Evolutionary conservation across 2,113 vertebrate genomes (phyloP), one percentile per base, ranked within the genome.

Genomic region (Atractosteus spatula): DNA sequence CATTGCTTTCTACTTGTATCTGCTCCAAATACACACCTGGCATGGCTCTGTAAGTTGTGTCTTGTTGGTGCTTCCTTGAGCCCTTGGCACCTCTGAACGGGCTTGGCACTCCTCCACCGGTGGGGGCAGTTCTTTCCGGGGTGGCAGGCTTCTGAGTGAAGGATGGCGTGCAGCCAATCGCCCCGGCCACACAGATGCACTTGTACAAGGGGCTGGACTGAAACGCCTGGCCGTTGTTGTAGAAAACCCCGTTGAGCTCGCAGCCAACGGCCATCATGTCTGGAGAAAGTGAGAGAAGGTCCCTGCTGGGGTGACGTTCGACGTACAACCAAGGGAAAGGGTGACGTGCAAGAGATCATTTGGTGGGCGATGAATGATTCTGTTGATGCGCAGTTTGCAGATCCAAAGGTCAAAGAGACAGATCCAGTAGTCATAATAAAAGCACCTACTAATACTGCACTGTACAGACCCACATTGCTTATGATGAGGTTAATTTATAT

Each of bases 221-320:
- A 82, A 99, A 98, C 10, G 83, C 87, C 77, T 98, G 92, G 7
- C 97, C 97, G 0, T 98, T 98, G 69, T 88, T 89, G 70, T 98
- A 98, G 78, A 94, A 90, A 45, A 84, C 76, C 47, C 94, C 91
- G 68, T 92, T 97, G 79, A 97, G 83, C 80, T 97, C 96, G 70
- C 97, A 99, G 75, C 97, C 97, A 75, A 98, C 94, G 14, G 93
- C 97, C 84, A 96, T 78, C 79, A 97, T 86, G 83, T 97, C 97
- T 99, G 85, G 62, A 85, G 85, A 78, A 4, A 69, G 57, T 71
- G 70, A 74, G 65, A 74, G 0, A 17, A 71, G 54, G 29, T 29
- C 29, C 29, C 29, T 29, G 29, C 29, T 29, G 29, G 29, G 29
- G 29, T 29, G 29, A 29, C 29, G 29, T 29, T 29, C 29, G 29